Base-by-base conservation (phyloP, 1,140 invertebrate species). In the Eufriesea mexicana region DNA sequence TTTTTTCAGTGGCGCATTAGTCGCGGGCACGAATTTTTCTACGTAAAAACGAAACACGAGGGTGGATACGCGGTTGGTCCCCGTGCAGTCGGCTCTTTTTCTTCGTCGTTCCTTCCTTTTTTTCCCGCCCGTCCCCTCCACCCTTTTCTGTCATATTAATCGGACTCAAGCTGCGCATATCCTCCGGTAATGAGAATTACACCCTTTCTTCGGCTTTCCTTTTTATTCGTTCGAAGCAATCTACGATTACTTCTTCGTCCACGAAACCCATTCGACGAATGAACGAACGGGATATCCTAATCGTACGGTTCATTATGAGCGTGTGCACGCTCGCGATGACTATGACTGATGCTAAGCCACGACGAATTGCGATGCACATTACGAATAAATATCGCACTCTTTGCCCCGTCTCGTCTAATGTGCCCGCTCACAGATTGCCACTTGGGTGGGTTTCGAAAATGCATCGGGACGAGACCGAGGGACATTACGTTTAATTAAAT, bases 371-470 rank as follows among this genome's bases (percentile, higher is more conserved):
- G 84, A 89, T 89, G 89, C 85, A 72, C 87, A 89, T 89, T 89
- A 89, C 89, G 88, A 87, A 87, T 83, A 89, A 90, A 90, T 90
- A 90, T 90, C 86, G 79, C 86, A 84, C 89, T 86, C 79, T 86
- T 88, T 88, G 87, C 86, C 77, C 70, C 79, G 77, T 74, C 54
- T 74, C 81, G 81, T 88, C 85, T 89, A 89, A 89, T 89, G 87
- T 73, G 84, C 35, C 76, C 83, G 79, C 79, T 80, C 81, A 16
- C 61, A 83, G 86, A 88, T 84, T 85, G 77, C 88, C 81, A 84
- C 87, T 79, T 86, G 84, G 87, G 84, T 88, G 84, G 88, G 81
- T 88, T 86, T 89, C 84, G 84, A 88, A 88, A 89, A 89, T 87
- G 83, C 70, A 87, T 72, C 55, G 73, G 47, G 74, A 45, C 80